Conservation (phyloP, 1,140 invertebrate species). For the Hycleus phaleratus region DNA sequence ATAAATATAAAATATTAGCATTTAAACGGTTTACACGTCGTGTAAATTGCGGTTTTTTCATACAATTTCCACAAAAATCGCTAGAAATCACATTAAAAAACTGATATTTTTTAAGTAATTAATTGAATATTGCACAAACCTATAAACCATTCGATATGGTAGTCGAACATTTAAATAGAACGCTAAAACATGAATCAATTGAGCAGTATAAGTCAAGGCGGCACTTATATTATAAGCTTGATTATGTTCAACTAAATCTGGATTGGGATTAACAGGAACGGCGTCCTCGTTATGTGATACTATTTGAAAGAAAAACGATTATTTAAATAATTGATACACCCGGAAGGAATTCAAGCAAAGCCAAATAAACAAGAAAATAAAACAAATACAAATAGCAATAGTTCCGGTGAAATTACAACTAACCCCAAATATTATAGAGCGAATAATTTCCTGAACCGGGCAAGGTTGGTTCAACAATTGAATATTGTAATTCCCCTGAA, state of each 20-base stretch:
- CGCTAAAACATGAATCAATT: slow-evolving; percentile 70
- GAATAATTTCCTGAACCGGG: slow-evolving; percentile 73
- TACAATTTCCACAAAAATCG: slow-evolving; percentile 60
- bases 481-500: slow-evolving; percentile 58
- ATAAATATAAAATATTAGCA: slow-evolving; percentile 73
- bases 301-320: slow-evolving; percentile 34
- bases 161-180: slow-evolving; percentile 68
- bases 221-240: slow-evolving; percentile 67
- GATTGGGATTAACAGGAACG: slow-evolving; percentile 45
- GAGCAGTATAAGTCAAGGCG: slow-evolving; percentile 71
- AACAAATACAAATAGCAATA: background rate
- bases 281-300: slow-evolving; percentile 57
- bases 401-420: slow-evolving; percentile 7
- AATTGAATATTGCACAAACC: slow-evolving; percentile 42
- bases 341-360: no score
- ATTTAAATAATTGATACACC: background rate
- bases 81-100: slow-evolving; percentile 43
- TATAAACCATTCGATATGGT: slow-evolving; percentile 67
- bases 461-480: slow-evolving; percentile 65
- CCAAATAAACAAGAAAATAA: background rate
- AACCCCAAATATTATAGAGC: slow-evolving; percentile 66
- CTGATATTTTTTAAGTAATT: background rate
- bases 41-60: slow-evolving; percentile 64
- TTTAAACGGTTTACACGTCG: slow-evolving; percentile 70
- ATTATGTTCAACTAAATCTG: slow-evolving; percentile 50